phyloP scores from a whole-genome alignment of 2,888 invertebrate genomes.

The Dryobota labecula region DNA sequence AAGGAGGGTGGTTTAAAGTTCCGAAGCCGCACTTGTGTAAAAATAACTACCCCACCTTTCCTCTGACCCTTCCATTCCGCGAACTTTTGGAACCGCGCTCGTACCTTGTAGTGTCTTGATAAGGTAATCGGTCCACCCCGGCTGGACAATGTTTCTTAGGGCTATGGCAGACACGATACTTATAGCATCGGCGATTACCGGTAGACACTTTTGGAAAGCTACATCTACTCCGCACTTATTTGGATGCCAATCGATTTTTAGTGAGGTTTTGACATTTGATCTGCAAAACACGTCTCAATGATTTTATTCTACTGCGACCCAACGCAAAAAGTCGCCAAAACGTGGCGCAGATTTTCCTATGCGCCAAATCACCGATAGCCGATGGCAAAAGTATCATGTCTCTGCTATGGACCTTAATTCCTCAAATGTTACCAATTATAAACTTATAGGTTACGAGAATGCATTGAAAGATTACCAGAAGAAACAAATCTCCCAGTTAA shows the following conservation, averaged over 20 bases:
- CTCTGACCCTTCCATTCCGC: too few species aligned
- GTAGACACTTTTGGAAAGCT: background rate
- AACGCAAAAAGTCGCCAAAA: background rate
- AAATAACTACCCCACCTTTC: too few species aligned
- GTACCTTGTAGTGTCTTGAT: background rate
- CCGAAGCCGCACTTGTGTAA: too few species aligned
- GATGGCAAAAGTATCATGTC: background rate
- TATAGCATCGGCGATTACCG: background rate
- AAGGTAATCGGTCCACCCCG: background rate
- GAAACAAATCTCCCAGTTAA: slow-evolving; percentile 96
- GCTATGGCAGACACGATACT: slow-evolving; percentile 1
- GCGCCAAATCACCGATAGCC: background rate
- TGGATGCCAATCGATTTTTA: background rate
- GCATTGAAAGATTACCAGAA: slow-evolving; percentile 98
- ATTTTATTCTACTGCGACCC: background rate
- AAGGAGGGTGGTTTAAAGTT: too few species aligned
- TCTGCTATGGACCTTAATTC: background rate
- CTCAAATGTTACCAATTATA: slow-evolving; percentile 1
- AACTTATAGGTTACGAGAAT: slow-evolving; percentile 93
- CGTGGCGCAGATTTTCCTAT: too few species aligned
- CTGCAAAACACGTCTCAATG: background rate
- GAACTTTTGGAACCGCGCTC: too few species aligned
- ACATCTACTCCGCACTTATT: background rate
- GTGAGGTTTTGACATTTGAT: background rate
- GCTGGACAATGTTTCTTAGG: background rate